A percentile compares a stretch with the other conserved stretches of the same genome.
Conservation (phyloP, 2,888 invertebrate genomes). For the Morpho achilles region DNA sequence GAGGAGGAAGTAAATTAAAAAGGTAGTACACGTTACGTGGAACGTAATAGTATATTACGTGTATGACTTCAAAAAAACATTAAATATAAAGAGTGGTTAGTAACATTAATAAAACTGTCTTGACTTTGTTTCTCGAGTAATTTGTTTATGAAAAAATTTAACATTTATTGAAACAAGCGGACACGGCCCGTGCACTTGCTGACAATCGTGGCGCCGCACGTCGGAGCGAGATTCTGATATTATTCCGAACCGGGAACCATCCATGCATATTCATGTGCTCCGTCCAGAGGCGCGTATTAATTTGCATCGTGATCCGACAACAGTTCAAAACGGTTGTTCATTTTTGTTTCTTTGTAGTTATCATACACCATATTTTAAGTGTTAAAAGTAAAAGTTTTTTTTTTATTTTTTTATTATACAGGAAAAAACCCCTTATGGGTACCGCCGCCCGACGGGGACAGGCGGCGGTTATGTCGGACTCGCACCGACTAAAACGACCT, state of each 20-base stretch:
- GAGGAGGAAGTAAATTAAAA: no score
- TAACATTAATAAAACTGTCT: neutral
- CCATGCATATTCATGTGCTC: conserved; percentile 73
- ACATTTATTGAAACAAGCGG: conserved; percentile 19
- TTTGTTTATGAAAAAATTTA: conserved; percentile 10
- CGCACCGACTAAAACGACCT: no score
- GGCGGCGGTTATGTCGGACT: no score
- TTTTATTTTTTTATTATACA: no score
- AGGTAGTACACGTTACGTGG: no score
- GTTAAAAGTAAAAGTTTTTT: no score
- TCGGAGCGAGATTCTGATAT: conserved; percentile 31
- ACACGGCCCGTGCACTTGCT: conserved; percentile 15
- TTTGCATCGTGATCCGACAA: conserved; percentile 68
- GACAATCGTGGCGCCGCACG: conserved; percentile 24
- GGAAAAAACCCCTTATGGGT: no score
- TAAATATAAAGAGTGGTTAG: no score
- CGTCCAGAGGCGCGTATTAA: conserved; percentile 73
- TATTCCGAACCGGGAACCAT: conserved; percentile 36
- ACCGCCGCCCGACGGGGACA: no score
- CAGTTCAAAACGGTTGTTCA: conserved; percentile 56
- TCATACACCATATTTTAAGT: conserved; percentile 22
- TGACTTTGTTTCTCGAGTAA: neutral
- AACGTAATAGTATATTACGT: no score
- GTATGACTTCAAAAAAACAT: no score
- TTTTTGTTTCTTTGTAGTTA: conserved; percentile 61